Conservation (phyloP, 1,140 invertebrate species). For the Aphaenogaster ashmeadi region DNA sequence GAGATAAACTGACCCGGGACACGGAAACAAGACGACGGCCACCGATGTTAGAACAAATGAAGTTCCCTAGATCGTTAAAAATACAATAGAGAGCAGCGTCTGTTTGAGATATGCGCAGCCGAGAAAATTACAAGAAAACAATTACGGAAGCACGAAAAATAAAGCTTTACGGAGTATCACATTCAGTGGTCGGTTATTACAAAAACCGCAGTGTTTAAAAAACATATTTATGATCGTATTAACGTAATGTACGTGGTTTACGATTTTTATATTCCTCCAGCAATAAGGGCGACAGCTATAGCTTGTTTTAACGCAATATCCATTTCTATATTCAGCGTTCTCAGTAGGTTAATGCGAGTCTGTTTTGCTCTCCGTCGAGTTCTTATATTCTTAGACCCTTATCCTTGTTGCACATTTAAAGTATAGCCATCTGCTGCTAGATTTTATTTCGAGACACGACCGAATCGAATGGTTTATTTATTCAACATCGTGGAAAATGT, state of each 20-base stretch:
- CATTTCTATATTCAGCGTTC: conserved; percentile 30
- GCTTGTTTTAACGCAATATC: background rate
- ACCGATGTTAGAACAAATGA: conserved; percentile 16
- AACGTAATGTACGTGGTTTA: background rate
- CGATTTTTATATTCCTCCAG: background rate
- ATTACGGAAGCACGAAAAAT: background rate
- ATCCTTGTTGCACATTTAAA: conserved; percentile 32
- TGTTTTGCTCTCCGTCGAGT: conserved; percentile 4
- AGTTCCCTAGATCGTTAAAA: conserved; percentile 2
- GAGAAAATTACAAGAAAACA: conserved; percentile 35
- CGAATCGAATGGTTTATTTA: conserved; percentile 35
- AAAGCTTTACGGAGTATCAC: background rate
- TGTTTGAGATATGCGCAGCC: background rate
- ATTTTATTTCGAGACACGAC: conserved; percentile 36
- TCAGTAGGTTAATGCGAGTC: conserved; percentile 18
- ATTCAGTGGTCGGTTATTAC: background rate
- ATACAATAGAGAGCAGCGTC: background rate
- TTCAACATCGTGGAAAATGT: background rate
- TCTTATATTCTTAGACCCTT: conserved; percentile 24
- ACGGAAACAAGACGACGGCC: conserved; percentile 32
- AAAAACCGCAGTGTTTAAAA: background rate
- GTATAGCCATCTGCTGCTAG: background rate
- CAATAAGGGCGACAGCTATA: background rate
- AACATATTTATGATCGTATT: background rate
- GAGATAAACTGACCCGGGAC: conserved; percentile 37